Percentiles rank a stretch among this genome's conserved stretches.
phyloP scores from a whole-genome alignment of 2,888 invertebrate species.

The Stenoptilia bipunctidactyla region DNA sequence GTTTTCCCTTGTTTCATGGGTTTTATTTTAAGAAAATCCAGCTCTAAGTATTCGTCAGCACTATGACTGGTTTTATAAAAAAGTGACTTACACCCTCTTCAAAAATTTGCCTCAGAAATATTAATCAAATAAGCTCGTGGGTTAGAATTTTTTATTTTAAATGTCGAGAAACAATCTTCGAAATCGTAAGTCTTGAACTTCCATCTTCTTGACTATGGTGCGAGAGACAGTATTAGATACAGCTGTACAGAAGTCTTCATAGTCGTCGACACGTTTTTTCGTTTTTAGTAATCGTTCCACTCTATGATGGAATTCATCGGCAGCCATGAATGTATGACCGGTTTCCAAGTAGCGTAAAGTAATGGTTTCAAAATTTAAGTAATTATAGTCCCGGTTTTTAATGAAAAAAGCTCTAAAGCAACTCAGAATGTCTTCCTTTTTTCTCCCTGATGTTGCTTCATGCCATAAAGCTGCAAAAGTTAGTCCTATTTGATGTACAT shows the following conservation, averaged over 20 bases:
- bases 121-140: conserved; percentile 18
- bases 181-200: conserved; percentile 14
- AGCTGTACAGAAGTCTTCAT: conserved; percentile 14
- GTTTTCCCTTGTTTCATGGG: not conserved
- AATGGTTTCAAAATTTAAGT: conserved; percentile 14
- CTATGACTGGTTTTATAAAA: conserved; percentile 1
- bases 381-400: conserved; percentile 9
- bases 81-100: conserved; percentile 2
- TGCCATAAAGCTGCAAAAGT: not conserved
- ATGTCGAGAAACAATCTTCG: conserved; percentile 18
- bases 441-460: conserved; percentile 11
- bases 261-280: conserved; percentile 14
- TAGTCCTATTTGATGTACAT: not conserved
- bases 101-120: conserved; percentile 20
- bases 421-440: conserved; percentile 14
- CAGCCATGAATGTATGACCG: conserved; percentile 25
- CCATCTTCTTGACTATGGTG: conserved; percentile 16
- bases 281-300: conserved; percentile 21
- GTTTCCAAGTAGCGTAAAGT: conserved; percentile 18
- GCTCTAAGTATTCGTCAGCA: not conserved
- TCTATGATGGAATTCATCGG: conserved; percentile 25
- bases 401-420: conserved; percentile 15
- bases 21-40: not conserved
- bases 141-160: conserved; percentile 18
- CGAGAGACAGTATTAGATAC: conserved; percentile 12